phyloP scores from a whole-genome alignment of 2,113 vertebrate genomes.

The Chaetura pelagica region DNA sequence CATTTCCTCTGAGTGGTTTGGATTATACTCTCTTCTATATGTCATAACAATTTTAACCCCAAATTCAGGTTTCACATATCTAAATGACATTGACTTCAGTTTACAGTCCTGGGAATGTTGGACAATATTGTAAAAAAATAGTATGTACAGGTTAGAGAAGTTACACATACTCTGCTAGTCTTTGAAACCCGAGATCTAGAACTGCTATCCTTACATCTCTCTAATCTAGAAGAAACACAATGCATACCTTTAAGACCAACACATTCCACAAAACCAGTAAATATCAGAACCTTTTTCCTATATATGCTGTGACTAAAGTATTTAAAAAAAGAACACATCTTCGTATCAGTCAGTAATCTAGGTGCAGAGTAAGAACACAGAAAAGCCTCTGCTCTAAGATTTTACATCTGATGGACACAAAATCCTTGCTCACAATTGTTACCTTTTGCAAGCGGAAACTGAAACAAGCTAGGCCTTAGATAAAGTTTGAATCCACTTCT shows the following conservation, averaged over 20 bases:
- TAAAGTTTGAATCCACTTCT: not conserved
- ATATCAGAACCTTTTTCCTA: not conserved
- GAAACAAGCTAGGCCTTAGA: not conserved
- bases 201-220: not conserved
- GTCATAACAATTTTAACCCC: not conserved
- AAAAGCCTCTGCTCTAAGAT: not conserved
- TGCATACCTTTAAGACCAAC: not conserved
- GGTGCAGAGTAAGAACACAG: not conserved
- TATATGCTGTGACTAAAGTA: not conserved
- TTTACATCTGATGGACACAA: not conserved
- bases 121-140: not conserved
- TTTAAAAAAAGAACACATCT: not conserved
- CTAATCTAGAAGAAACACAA: not conserved
- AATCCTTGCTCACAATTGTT: not conserved
- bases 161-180: not conserved
- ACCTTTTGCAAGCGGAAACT: not conserved
- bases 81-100: not conserved
- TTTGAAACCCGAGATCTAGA: not conserved
- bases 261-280: rapidly evolving
- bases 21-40: not conserved
- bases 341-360: not conserved
- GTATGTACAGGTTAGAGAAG: not conserved
- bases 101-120: not conserved
- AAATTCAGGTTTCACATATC: not conserved
- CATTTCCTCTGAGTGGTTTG: not conserved